These are phyloP conservation scores for Prochilodus magdalenae DNA, from an alignment of 2,113 vertebrate species.

Conservation along the genomic window DNA sequence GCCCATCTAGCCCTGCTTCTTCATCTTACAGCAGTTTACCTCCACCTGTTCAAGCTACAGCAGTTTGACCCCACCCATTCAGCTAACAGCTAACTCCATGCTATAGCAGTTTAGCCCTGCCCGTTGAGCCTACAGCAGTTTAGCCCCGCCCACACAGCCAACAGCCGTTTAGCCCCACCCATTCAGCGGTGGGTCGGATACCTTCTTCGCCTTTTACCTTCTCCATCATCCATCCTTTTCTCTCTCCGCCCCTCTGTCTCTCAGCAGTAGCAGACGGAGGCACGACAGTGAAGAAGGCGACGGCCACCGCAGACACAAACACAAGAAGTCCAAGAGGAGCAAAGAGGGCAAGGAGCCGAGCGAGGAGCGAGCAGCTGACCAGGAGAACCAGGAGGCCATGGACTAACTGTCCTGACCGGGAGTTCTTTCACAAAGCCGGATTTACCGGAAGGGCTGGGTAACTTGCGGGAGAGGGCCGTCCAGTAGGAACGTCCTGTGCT, in stretches of 20 bases:
- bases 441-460: neutral
- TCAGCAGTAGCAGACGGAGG: conserved; percentile 93
- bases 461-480: neutral
- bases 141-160: no score
- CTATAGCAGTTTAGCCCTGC: no score
- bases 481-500: neutral
- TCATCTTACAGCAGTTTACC: no score
- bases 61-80: no score
- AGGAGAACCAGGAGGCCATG: conserved; percentile 88
- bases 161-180: no score
- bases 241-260: conserved; percentile 31
- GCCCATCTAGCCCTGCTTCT: no score
- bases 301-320: conserved; percentile 96
- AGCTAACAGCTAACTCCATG: no score
- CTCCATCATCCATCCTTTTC: neutral
- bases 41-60: no score
- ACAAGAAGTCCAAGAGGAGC: conserved; percentile 99
- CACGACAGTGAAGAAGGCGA: conserved; percentile 98
- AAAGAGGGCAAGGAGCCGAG: conserved; percentile 97
- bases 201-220: neutral
- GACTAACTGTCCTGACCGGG: conserved; percentile 73
- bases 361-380: conserved; percentile 88
- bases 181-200: neutral
- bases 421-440: neutral
- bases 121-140: no score